Evolutionary conservation across 30 jellyfish, hydroid and myxozoan genomes (phyloP).

Genomic region (Aurelia aurita): DNA sequence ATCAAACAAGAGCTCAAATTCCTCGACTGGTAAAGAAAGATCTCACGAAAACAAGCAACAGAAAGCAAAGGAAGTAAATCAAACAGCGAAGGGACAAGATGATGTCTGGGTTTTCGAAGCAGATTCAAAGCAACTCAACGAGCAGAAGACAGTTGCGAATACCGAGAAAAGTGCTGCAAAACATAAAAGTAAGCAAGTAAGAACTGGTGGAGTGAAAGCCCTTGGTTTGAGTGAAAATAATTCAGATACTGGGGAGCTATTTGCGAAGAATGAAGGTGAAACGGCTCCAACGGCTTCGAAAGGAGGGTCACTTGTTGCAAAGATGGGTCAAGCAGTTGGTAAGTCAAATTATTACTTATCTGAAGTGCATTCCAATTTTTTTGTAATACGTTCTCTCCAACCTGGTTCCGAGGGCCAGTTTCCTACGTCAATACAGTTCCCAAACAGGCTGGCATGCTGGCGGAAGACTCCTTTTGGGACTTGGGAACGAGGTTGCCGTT

Average conservation of each 20-base stretch:
- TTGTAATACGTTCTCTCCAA: too few species aligned
- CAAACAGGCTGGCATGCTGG: too few species aligned
- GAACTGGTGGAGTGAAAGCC: not conserved
- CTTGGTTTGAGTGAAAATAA: too few species aligned
- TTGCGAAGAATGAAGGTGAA: not conserved
- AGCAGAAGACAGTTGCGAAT: not conserved
- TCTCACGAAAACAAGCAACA: not conserved
- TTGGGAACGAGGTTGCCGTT: too few species aligned
- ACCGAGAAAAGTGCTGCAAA: not conserved
- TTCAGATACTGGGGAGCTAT: not conserved
- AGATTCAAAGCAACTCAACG: not conserved
- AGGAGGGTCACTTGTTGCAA: not conserved
- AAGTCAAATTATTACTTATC: too few species aligned
- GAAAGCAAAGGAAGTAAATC: not conserved
- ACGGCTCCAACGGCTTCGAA: not conserved
- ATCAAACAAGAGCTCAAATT: too few species aligned
- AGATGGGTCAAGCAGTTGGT: constrained; percentile 39
- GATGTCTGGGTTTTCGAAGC: constrained; percentile 1
- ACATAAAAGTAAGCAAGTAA: not conserved
- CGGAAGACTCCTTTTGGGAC: too few species aligned
- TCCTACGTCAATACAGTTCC: too few species aligned
- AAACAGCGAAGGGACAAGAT: not conserved
- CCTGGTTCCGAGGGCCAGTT: too few species aligned
- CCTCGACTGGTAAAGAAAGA: too few species aligned
- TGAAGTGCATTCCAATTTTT: too few species aligned